Evolutionary conservation across 1,140 invertebrate genomes (phyloP).

Genomic region (Caenorhabditis brenneri): DNA sequence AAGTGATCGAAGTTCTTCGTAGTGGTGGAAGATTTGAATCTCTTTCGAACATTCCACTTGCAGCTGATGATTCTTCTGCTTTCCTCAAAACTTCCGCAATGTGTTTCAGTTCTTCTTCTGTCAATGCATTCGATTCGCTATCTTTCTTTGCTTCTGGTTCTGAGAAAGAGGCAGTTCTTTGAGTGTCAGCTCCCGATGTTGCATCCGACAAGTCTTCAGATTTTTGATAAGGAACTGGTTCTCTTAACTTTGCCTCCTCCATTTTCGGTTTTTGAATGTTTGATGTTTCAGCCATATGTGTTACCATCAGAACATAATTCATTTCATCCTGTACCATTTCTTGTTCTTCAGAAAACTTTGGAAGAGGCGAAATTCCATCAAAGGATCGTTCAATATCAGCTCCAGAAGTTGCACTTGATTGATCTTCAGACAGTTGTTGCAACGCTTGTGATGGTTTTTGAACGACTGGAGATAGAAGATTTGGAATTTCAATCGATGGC

Average conservation of each 20-base stretch:
- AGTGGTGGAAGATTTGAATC: constrained; percentile 16
- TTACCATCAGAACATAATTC: background rate
- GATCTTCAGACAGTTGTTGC: constrained; percentile 22
- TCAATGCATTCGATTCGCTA: background rate
- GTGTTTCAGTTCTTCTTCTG: constrained; percentile 46
- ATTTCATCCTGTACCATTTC: constrained; percentile 12
- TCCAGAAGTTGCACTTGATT: too few relatives aligned
- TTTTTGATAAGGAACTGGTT: background rate
- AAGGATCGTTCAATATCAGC: background rate
- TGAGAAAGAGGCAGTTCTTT: background rate
- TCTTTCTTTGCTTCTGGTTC: background rate
- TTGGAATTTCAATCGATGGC: constrained; percentile 32
- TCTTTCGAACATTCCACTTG: constrained; percentile 20
- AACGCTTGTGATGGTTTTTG: background rate
- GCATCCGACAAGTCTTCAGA: background rate
- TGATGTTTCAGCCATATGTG: background rate
- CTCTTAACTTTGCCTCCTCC: background rate
- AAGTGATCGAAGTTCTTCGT: constrained; percentile 20
- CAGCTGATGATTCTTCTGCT: constrained; percentile 19
- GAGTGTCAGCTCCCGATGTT: constrained; percentile 4
- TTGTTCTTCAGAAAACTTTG: constrained; percentile 20
- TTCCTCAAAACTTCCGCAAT: constrained; percentile 34
- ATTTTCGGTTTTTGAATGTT: background rate
- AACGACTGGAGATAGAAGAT: background rate
- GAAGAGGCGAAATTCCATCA: constrained; percentile 28